Evolutionary conservation across 23 tunicate species (phyloP), one percentile per base, ranked within the genome.

Genomic region (Trididemnum miniatum): DNA sequence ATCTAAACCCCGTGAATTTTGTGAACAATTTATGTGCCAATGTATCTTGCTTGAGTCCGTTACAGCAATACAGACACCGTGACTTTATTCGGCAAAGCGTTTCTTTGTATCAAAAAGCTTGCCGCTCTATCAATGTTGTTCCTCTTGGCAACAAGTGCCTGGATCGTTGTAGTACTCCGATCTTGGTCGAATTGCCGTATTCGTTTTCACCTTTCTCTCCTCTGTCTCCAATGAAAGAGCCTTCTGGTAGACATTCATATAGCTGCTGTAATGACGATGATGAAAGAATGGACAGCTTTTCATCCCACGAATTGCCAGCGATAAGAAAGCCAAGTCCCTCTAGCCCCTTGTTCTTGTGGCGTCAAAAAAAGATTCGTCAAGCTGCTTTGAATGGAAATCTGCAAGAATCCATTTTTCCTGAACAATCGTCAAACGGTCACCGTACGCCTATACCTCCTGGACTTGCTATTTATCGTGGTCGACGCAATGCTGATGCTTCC

Each of bases 331-430:
- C 81, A 12, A 69, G 52, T 77, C 81, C 81, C 0, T 37, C 63
- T 60, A 86, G 91, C 37, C 91, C 71, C 63, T 35, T 86, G 50
- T 44, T 20, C 28, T 28, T 62, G 35, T 86, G 91, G 91, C 85
- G 91, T 35, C 67, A 80, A 54, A 35, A 63, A 12, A 86, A 86
- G 73, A 7, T 80, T 2, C 54, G 80, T 25, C 85, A 80, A 39
- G 80, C 30, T 30, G 60, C 59, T 22, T 25, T 71, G 31, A 77
- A 59, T 31, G 73, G 51, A 24, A 37, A 2, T 4, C 5, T 62
- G 27, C 67, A 62, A 4, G 67, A 20, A 4, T n/a, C 67, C 4
- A 12, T 25, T 25, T 26, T 20, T 20, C 67, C 67, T 5, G 67
- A 20, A 26, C 29, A 12, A 4, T 62, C 54, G 9, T 9, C 29